Conservation (phyloP, 2,888 invertebrate genomes). For the Helleia helle region DNA sequence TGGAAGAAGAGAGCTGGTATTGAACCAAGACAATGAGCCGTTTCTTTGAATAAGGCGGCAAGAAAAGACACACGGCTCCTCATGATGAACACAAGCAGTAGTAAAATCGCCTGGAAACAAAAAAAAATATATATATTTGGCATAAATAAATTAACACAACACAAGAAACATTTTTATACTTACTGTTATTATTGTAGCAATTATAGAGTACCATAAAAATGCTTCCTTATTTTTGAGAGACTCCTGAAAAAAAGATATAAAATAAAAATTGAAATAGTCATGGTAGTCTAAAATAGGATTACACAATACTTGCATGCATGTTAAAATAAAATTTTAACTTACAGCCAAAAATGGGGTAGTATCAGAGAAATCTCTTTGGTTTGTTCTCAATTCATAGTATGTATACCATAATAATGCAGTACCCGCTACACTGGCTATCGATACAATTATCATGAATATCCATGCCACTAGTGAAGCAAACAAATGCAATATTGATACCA, state of each 20-base stretch:
- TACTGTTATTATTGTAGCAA: conserved; percentile 91
- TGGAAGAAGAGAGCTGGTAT: conserved; percentile 90
- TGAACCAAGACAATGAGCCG: conserved; percentile 88
- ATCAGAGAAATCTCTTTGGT: conserved; percentile 50
- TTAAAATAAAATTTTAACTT: conserved; percentile 35
- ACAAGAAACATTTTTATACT: conserved; percentile 34
- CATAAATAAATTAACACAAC: background rate
- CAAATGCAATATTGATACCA: conserved; percentile 88
- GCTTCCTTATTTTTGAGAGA: conserved; percentile 89
- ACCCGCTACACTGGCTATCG: conserved; percentile 82
- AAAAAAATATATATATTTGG: conserved; percentile 14
- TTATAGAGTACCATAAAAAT: conserved; percentile 87
- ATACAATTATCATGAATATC: conserved; percentile 88
- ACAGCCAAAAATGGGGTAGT: conserved; percentile 42
- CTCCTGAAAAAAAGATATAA: conserved; percentile 75
- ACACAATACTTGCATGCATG: too few species aligned
- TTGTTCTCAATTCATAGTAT: conserved; percentile 82
- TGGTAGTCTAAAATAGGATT: too few species aligned
- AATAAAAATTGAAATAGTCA: conserved; percentile 3
- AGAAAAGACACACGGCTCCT: conserved; percentile 87
- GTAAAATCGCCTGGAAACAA: conserved; percentile 79
- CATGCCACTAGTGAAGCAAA: conserved; percentile 89
- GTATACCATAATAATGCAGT: conserved; percentile 92
- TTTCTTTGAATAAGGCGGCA: conserved; percentile 90
- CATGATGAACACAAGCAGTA: conserved; percentile 83